Evolutionary conservation across 2,888 invertebrate genomes (phyloP).

Genomic region (Scaptomyza flava): DNA sequence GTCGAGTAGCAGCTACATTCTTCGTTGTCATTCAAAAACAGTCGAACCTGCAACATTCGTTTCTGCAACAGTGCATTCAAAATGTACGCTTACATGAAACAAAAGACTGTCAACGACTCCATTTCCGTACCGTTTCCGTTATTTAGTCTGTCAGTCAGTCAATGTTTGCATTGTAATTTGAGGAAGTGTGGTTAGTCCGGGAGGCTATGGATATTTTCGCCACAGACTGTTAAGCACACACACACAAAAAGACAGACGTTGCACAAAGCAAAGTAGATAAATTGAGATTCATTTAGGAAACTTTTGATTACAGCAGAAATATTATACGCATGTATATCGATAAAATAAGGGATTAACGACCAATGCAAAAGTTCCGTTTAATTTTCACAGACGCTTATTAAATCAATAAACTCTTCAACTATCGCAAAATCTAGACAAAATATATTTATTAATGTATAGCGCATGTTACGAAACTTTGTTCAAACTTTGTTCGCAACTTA

Average conservation of each 20-base stretch:
- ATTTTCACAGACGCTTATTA: conserved; percentile 49
- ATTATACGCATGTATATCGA: conserved; percentile 26
- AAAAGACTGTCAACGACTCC: conserved; percentile 8
- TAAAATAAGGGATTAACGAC: conserved; percentile 5
- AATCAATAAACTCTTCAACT: conserved; percentile 64
- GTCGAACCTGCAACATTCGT: background rate
- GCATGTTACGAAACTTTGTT: background rate
- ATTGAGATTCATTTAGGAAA: conserved; percentile 17
- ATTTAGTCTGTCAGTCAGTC: conserved; percentile 10
- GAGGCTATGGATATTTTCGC: conserved; percentile 12
- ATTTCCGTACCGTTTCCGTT: conserved; percentile 28
- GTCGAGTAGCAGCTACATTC: background rate
- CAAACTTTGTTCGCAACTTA: background rate
- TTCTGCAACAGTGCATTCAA: conserved; percentile 8
- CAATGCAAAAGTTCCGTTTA: conserved; percentile 31
- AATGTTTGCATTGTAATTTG: conserved; percentile 46
- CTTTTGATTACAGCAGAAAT: too few relatives aligned
- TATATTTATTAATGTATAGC: background rate
- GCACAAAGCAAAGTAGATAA: conserved; percentile 29
- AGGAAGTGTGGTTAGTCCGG: conserved; percentile 14
- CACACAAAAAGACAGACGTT: background rate
- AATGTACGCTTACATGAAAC: conserved; percentile 17
- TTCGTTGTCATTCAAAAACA: background rate
- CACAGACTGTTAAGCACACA: conserved; percentile 25
- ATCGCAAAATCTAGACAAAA: conserved; percentile 9